phyloP scores from a whole-genome alignment of 2,113 vertebrate species.

The Carassius carassius region DNA sequence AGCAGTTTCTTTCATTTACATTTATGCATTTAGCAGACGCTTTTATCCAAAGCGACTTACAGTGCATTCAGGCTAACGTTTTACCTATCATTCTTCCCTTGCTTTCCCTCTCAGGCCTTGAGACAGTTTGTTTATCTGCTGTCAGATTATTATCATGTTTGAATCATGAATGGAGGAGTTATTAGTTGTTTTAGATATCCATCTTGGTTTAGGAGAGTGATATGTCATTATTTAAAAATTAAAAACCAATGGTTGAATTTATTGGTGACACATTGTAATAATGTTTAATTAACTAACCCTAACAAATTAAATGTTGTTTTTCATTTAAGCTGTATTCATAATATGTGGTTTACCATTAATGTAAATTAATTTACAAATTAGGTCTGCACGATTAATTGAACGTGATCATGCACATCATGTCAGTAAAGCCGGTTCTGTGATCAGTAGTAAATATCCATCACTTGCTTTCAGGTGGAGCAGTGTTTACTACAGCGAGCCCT shows the following conservation, averaged over 20 bases:
- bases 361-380: background rate
- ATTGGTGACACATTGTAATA: background rate
- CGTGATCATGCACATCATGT: too few species aligned
- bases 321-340: background rate
- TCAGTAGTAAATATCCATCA: too few species aligned
- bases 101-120: background rate
- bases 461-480: too few species aligned
- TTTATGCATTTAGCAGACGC: too few species aligned
- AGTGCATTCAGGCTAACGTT: too few species aligned
- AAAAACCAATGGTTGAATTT: background rate
- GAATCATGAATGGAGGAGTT: background rate
- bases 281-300: background rate
- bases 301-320: background rate
- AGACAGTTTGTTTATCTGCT: background rate
- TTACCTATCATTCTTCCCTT: background rate
- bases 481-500: too few species aligned
- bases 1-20: background rate
- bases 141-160: background rate
- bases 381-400: too few species aligned
- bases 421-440: too few species aligned
- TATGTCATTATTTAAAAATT: background rate
- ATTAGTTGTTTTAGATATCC: background rate
- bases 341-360: background rate
- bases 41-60: too few species aligned
- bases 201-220: background rate